Conservation (phyloP, 2,888 invertebrate genomes). For the Dolichopus griseipennis region DNA sequence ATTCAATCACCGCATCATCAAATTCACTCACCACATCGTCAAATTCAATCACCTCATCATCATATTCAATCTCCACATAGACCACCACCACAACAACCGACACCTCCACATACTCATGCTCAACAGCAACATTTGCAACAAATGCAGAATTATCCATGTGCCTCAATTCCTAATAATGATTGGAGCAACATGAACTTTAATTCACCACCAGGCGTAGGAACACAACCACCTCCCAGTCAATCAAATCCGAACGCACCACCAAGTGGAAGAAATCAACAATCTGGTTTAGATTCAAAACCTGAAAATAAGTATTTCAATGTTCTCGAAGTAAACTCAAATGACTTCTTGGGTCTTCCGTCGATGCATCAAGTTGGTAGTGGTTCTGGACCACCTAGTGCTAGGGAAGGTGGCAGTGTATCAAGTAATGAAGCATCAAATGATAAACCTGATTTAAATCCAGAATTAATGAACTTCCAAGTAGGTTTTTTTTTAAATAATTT, state of each 20-base stretch:
- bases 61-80: conserved; percentile 3
- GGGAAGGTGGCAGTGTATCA: conserved; percentile 22
- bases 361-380: conserved; percentile 27
- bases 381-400: conserved; percentile 22
- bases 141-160: conserved; percentile 27
- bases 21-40: conserved; percentile 5
- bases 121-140: conserved; percentile 22
- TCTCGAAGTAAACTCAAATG: conserved; percentile 34
- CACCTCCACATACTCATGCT: conserved; percentile 15
- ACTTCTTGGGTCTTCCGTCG: conserved; percentile 42
- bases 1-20: conserved; percentile 9
- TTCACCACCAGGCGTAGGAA: conserved; percentile 16
- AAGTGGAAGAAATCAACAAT: conserved; percentile 19
- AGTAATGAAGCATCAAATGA: conserved; percentile 26
- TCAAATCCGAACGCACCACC: conserved; percentile 28
- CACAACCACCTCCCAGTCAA: conserved; percentile 27
- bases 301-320: conserved; percentile 40
- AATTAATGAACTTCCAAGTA: conserved; percentile 39
- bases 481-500: conserved; percentile 5
- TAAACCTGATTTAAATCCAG: conserved; percentile 32
- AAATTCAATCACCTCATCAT: conserved; percentile 9
- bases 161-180: conserved; percentile 28
- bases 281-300: conserved; percentile 32
- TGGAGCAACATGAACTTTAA: conserved; percentile 29
- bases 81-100: conserved; percentile 23